Conservation (phyloP, 2,888 invertebrate species). For the Calliopum simillimum region DNA sequence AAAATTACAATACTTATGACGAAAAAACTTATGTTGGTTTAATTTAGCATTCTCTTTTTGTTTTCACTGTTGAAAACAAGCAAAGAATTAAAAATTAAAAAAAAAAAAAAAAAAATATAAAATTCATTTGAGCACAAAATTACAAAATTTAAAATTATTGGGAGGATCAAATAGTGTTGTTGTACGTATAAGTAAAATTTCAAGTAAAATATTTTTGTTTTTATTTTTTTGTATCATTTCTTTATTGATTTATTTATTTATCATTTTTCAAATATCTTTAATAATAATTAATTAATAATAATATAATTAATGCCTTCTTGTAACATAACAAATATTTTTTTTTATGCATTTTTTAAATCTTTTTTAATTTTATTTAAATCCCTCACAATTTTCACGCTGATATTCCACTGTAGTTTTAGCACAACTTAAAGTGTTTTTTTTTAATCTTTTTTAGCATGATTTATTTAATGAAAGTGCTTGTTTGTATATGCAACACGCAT, state of each 20-base stretch:
- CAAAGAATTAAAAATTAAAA: slow-evolving; percentile 17
- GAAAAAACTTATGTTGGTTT: slow-evolving; percentile 30
- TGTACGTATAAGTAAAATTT: slow-evolving; percentile 28
- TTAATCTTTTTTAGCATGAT: no score
- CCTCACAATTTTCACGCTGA: slow-evolving; percentile 30
- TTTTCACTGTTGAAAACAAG: background rate
- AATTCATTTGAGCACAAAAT: slow-evolving; percentile 22
- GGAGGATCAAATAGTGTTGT: background rate
- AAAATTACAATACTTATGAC: slow-evolving; percentile 30
- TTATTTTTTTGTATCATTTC: slow-evolving; percentile 25
- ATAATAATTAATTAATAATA: slow-evolving; percentile 53
- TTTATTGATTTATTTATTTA: slow-evolving; percentile 36
- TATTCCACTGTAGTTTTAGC: background rate
- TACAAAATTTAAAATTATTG: slow-evolving; percentile 8
- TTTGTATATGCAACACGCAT: no score
- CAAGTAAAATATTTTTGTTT: slow-evolving; percentile 16
- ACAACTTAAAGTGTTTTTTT: no score
- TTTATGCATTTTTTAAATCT: slow-evolving; percentile 29
- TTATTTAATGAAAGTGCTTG: no score
- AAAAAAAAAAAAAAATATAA: slow-evolving; percentile 21
- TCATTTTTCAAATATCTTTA: slow-evolving; percentile 61
- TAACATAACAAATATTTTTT: slow-evolving; percentile 61
- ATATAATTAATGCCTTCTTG: slow-evolving; percentile 58
- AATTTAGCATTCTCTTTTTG: slow-evolving; percentile 24
- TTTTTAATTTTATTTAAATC: slow-evolving; percentile 20